phyloP scores from a whole-genome alignment of 2,888 invertebrate genomes.

The Charanyca ferruginea region DNA sequence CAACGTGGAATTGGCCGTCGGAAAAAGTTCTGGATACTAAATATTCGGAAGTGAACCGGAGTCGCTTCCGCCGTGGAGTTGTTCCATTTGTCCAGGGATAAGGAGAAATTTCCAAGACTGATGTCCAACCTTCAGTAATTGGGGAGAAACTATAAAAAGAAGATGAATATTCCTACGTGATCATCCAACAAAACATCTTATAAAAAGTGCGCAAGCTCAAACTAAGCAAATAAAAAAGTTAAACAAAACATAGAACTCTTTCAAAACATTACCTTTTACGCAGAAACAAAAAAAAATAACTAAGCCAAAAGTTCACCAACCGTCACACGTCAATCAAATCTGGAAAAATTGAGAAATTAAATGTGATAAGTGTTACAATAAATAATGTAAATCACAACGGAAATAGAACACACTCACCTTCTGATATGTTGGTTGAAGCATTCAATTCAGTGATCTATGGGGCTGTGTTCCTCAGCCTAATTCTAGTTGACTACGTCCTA shows the following conservation, averaged over 20 bases:
- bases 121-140: too few relatives aligned
- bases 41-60: too few relatives aligned
- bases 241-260: background rate
- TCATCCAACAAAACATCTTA: too few relatives aligned
- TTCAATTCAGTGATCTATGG: slow-evolving; percentile 67
- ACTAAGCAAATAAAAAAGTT: background rate
- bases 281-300: slow-evolving; percentile 21
- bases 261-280: background rate
- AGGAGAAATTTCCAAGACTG: too few relatives aligned
- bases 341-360: slow-evolving; percentile 54
- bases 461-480: slow-evolving; percentile 71
- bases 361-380: slow-evolving; percentile 44
- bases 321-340: slow-evolving; percentile 27
- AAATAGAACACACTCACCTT: slow-evolving; percentile 23
- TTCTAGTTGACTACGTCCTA: slow-evolving; percentile 76
- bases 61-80: too few relatives aligned
- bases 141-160: too few relatives aligned
- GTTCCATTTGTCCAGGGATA: too few relatives aligned
- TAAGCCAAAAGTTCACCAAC: slow-evolving; percentile 9
- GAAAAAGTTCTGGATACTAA: too few relatives aligned
- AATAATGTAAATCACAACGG: slow-evolving; percentile 57
- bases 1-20: too few relatives aligned
- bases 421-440: slow-evolving; percentile 68
- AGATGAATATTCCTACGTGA: too few relatives aligned
- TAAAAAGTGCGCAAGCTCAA: too few relatives aligned